Evolutionary conservation across 2,113 vertebrate genomes (phyloP).

Genomic region (Vidua macroura): DNA sequence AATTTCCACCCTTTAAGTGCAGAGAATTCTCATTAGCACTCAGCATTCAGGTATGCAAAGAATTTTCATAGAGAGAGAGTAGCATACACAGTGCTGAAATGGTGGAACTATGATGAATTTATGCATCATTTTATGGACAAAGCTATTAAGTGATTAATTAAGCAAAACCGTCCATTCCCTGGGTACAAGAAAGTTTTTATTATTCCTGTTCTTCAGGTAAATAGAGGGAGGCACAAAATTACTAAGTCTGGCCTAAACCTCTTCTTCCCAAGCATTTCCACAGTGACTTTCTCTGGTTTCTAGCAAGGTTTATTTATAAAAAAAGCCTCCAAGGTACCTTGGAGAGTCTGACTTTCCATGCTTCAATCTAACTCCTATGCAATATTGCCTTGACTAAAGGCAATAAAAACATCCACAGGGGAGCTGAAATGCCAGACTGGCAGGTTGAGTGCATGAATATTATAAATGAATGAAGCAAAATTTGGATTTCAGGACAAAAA

Average conservation of each 20-base stretch:
- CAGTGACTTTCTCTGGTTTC: neutral
- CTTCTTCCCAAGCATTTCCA: neutral
- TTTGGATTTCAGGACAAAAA: neutral
- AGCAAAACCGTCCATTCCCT: neutral
- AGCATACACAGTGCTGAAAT: neutral
- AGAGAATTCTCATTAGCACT: conserved; percentile 34
- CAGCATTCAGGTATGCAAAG: neutral
- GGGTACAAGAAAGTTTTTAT: neutral
- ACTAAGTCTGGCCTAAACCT: neutral
- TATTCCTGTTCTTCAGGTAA: neutral
- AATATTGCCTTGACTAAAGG: conserved; percentile 1
- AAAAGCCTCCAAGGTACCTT: neutral
- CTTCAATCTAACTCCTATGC: neutral
- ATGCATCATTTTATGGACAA: neutral
- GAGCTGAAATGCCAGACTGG: neutral
- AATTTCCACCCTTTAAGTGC: conserved; percentile 52
- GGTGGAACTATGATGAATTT: neutral
- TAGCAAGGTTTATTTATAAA: conserved; percentile 3
- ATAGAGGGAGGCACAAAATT: neutral
- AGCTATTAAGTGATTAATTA: neutral
- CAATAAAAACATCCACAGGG: neutral
- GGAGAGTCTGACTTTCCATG: neutral
- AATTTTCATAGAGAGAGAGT: conserved; percentile 22
- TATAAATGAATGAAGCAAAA: neutral
- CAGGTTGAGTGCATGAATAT: neutral